Conservation (phyloP, 1,140 invertebrate species). For the Nautilus pompilius region DNA sequence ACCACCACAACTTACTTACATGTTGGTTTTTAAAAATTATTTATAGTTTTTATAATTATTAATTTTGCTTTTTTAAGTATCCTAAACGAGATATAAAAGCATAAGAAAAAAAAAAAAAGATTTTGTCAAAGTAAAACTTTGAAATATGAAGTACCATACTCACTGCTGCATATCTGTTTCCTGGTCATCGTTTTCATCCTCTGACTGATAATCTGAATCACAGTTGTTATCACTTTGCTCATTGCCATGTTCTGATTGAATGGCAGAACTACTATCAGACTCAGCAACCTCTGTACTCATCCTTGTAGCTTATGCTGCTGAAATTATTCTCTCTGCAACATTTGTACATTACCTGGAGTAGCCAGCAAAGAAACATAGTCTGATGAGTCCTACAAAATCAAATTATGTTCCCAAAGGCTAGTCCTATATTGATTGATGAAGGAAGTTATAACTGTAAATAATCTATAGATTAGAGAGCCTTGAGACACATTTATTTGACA, state of each 20-base stretch:
- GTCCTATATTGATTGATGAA: too few species aligned
- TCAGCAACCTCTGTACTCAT: constrained; percentile 28
- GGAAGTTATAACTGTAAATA: too few species aligned
- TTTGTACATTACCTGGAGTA: not conserved
- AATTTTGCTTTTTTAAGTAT: not conserved
- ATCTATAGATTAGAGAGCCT: too few species aligned
- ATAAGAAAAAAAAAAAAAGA: constrained; percentile 4
- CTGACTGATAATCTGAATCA: constrained; percentile 48
- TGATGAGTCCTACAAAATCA: not conserved
- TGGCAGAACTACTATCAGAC: constrained; percentile 37
- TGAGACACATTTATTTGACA: too few species aligned
- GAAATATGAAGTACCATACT: not conserved
- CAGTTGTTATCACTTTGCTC: constrained; percentile 31
- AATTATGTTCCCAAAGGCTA: not conserved
- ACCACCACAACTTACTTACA: not conserved
- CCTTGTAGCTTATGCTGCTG: not conserved
- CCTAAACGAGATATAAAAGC: too few species aligned
- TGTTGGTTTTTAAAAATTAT: not conserved
- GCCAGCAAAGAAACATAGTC: not conserved
- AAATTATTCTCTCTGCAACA: not conserved
- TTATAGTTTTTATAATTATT: not conserved
- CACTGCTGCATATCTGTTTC: constrained; percentile 19
- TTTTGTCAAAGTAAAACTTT: not conserved
- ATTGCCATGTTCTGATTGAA: constrained; percentile 44
- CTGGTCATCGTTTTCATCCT: constrained; percentile 33